Evolutionary conservation across 2,888 invertebrate genomes (phyloP).

Genomic region (Tachina grossa): DNA sequence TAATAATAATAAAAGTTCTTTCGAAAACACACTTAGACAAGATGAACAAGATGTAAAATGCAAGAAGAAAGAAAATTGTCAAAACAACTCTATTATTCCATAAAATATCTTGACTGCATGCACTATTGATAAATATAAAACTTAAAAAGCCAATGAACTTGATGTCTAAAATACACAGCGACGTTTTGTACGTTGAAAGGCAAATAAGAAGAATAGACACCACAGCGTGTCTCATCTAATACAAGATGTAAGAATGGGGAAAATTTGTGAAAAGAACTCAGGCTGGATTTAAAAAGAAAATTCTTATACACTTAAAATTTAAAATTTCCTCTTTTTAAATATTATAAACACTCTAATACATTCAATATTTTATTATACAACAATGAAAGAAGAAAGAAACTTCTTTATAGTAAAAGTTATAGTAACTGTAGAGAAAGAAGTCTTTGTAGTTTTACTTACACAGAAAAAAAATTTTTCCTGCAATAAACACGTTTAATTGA

Average conservation of each 20-base stretch:
- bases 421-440: no score
- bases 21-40: neutral
- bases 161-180: constrained; percentile 34
- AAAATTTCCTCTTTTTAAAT: no score
- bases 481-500: no score
- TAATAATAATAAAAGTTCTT: constrained; percentile 18
- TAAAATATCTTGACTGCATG: constrained; percentile 61
- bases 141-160: constrained; percentile 69
- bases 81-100: constrained; percentile 60
- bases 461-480: no score
- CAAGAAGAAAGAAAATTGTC: constrained; percentile 46
- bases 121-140: constrained; percentile 63
- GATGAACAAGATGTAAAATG: constrained; percentile 11
- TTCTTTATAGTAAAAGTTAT: no score
- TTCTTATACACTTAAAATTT: neutral
- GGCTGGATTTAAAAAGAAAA: neutral
- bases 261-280: neutral
- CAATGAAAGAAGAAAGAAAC: no score
- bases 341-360: no score
- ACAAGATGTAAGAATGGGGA: neutral
- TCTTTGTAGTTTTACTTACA: no score
- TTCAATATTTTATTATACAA: no score
- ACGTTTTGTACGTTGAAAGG: neutral
- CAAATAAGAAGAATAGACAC: constrained; percentile 31
- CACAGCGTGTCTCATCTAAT: neutral